Base-by-base conservation (phyloP, 2,888 invertebrate species). In the Oconnorella tubifera region DNA sequence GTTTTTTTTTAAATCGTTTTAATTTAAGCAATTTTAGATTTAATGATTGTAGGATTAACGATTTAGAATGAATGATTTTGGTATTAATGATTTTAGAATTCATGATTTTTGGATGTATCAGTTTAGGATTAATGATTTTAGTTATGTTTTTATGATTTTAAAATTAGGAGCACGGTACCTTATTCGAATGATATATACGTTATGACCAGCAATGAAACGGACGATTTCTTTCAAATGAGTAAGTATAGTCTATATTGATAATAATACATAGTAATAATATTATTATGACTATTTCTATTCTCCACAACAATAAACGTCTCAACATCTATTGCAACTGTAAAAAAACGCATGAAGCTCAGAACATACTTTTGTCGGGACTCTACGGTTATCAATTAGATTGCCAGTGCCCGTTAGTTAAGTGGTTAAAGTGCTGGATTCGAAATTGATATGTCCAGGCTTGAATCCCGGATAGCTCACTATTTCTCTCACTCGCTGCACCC, bases 141-240 rank as follows among this genome's bases (percentile, higher is more conserved):
- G n/a, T n/a, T n/a, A n/a, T n/a, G n/a, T n/a, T n/a, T n/a, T n/a
- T n/a, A n/a, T n/a, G n/a, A n/a, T n/a, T n/a, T n/a, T n/a, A n/a
- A n/a, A n/a, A n/a, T 23, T 27, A 57, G 59, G 28, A 60, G 27
- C 56, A 33, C 49, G 29, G 32, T 28, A 14, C 3, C n/a, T 28
- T 32, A 4, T 10, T 48, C 61, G 1, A 55, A 65, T 32, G 62
- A 61, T 3, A 62, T 65, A 10, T 65, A 53, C 29, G 33, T 49
- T 27, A 28, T 65, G 19, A 62, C 33, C 14, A 65, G 57, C 51
- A 57, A 55, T 28, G 29, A 62, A 2, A 32, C 56, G 27, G 48
- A 56, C 2, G 27, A 23, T 1, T 31, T 59, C 25, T 64, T 64
- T n/a, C 56, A 28, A 10, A 25, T 25, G 10, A 33, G 59, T 58